Base-by-base conservation (phyloP, 2,888 invertebrate species). In the Sesia bembeciformis region DNA sequence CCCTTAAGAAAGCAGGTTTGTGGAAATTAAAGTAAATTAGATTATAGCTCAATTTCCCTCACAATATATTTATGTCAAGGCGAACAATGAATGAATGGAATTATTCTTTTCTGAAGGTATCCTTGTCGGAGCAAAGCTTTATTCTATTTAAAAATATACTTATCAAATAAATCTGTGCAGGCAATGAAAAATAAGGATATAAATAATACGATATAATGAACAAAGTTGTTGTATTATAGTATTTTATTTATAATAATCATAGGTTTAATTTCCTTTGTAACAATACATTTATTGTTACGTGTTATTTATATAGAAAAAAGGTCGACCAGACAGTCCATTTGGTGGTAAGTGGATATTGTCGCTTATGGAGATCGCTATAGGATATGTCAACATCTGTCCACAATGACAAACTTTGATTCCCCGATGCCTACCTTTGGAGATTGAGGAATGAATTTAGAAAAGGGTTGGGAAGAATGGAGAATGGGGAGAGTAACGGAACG, bases 1-100 rank as follows among this genome's bases (percentile, higher is more conserved):
- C 52, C 23, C 52, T 40, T 52, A 52, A 52, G 40, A 52, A 52
- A 52, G 40, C 52, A 52, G 52, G 52, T 52, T 52, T 7, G 40
- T 8, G 52, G 5, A 52, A 52, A 52, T 52, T 52, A 40, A 40
- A 52, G 40, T 52, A 40, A 40, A 52, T 52, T 52, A 40, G 52
- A 52, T 52, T 52, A 39, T 50, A 50, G 50, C 50, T 50, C 50
- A 38, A 50, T 50, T 50, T 50, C 50, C 50, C 39, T 50, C 39
- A 39, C 39, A 39, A 39, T 6, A 39, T 7, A 39, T 7, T 38
- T 39, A 50, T 46, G 46, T 46, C 46, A 46, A n/a, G 23, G 46
- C 46, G 46, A 46, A 46, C 46, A 46, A 46, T 46, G 46, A 7
- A 8, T 4, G 8, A 46, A 46, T 46, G 23, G 46, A 46, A 8